A percentile compares a stretch with the other conserved stretches of the same genome.
phyloP scores from a whole-genome alignment of 2,888 invertebrate genomes.

The Alloscopus bannaensis region DNA sequence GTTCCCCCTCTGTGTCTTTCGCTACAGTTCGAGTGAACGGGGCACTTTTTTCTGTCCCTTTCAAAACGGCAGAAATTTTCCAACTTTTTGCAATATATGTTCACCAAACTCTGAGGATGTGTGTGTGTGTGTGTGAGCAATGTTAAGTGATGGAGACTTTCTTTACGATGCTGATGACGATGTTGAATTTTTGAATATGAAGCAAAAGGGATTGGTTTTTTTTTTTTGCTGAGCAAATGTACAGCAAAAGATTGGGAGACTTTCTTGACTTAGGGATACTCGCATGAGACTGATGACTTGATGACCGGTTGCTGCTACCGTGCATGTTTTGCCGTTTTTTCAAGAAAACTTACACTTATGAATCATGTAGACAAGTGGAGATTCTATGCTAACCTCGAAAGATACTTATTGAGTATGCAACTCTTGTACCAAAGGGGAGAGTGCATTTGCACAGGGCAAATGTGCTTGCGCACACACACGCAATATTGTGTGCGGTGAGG shows the following conservation, averaged over 20 bases:
- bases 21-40: slow-evolving; percentile 24
- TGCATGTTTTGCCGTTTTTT: slow-evolving; percentile 8
- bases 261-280: not conserved
- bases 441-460: no score
- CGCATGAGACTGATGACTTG: not conserved
- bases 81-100: no score
- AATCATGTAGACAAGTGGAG: slow-evolving; percentile 4
- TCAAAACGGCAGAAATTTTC: slow-evolving; percentile 6
- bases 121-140: no score
- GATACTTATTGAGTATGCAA: slow-evolving; percentile 47
- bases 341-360: not conserved
- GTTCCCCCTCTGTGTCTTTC: not conserved
- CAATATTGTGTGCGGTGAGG: not conserved
- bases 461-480: not conserved
- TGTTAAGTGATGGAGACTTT: no score
- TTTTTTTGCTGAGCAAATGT: slow-evolving; percentile 14
- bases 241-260: not conserved
- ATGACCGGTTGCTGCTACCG: slow-evolving; percentile 33
- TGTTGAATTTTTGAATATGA: no score
- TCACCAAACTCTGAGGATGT: no score
- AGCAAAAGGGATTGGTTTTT: slow-evolving; percentile 5
- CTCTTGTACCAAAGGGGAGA: no score
- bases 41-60: slow-evolving; percentile 47
- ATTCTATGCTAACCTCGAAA: slow-evolving; percentile 41
- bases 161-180: slow-evolving; percentile 21